Base-by-base conservation (phyloP, 2,888 invertebrate species). In the Thymelicus lineola region DNA sequence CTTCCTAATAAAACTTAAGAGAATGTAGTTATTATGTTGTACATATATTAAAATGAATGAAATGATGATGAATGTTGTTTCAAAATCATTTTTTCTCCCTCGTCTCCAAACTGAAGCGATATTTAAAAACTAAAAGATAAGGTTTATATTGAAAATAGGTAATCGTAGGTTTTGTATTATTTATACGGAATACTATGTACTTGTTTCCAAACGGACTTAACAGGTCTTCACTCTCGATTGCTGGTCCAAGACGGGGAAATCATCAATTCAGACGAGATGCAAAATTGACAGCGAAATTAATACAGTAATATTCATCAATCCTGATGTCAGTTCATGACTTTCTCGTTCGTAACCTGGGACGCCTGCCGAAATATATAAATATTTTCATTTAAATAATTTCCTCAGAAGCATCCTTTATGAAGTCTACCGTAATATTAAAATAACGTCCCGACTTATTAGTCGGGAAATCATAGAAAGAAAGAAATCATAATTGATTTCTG, bases 271-370 rank as follows among this genome's bases (percentile, higher is more conserved):
- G 17, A 28, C 28, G 61, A 62, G 38, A 63, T 50, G 38, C 69
- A 28, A 53, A 64, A 70, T 70, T 70, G 69, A 70, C 64, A 64
- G 50, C 64, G 42, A 70, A 59, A 64, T 75, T 76, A 77, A 74
- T 80, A 77, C 48, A 85, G 72, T 58, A 82, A 77, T 79, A 85
- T 72, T 86, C 85, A 58, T 83, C 80, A 66, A 82, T 75, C 72
- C 79, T 82, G 42, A 81, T 81, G 48, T 81, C 78, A 53, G 82
- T 80, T 76, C 46, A 82, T 72, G 36, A 81, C 77, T 61, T 77
- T 81, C 74, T 86, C 83, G 68, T 84, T 80, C 46, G 83, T 81
- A 12, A 83, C 86, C n/a, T 59, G 85, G 84, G 66, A 85, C 80
- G 65, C 76, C 86, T 86, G 82, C 20, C 77, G 78, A 53, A 53